Conservation (phyloP, 2,113 vertebrate species). For the Campylomormyrus numenius region DNA sequence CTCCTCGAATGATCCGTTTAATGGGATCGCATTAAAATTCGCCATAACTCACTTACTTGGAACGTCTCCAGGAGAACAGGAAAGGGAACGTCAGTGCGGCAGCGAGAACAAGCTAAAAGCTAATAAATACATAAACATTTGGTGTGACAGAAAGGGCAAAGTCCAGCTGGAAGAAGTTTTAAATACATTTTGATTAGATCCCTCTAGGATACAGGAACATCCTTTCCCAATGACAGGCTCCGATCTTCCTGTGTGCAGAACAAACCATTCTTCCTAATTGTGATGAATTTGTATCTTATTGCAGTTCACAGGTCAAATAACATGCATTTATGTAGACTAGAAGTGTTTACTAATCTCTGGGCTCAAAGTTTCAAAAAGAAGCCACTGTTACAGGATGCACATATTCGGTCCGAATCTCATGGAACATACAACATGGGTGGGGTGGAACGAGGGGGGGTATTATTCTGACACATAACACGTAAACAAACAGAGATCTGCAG, state of each 20-base stretch:
- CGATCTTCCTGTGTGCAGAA: neutral
- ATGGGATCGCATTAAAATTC: slow-evolving; percentile 36
- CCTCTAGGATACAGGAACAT: neutral
- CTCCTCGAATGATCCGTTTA: slow-evolving; percentile 17
- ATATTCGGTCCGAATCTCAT: neutral
- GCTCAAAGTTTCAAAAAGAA: neutral
- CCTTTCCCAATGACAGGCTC: neutral
- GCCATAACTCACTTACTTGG: slow-evolving; percentile 36
- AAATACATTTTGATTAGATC: neutral
- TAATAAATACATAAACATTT: neutral
- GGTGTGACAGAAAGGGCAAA: neutral
- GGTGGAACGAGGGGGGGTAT: no score
- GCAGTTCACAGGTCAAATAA: neutral
- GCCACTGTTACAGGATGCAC: neutral
- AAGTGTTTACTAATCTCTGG: neutral
- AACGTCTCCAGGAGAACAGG: slow-evolving; percentile 20
- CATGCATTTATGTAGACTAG: neutral
- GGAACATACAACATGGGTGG: neutral
- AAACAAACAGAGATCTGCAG: neutral
- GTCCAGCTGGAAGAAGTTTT: neutral
- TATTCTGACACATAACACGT: neutral
- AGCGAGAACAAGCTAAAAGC: slow-evolving; percentile 21
- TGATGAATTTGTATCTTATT: neutral
- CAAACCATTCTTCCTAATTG: neutral
- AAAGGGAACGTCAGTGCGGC: slow-evolving; percentile 1